Base-by-base conservation (phyloP, 1,140 invertebrate species). In the Drosophila pandora region DNA sequence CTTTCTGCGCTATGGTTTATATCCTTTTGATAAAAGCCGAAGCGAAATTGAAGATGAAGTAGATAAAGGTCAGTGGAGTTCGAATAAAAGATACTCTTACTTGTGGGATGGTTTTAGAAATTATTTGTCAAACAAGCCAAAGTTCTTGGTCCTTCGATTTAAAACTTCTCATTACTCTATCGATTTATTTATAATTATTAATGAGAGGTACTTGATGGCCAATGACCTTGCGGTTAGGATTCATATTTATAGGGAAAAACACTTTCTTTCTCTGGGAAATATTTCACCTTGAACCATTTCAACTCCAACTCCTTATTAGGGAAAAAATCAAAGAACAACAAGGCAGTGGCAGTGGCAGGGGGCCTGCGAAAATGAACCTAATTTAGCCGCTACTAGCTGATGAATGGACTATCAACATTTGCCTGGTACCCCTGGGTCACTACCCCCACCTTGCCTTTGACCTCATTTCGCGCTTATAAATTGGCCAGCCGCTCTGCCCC, bases 11-110 rank as follows among this genome's bases (percentile, higher is more conserved):
- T 48, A 8, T 23, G 48, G 47, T 56, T 39, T 43, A 43, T 60
- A 61, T 74, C 61, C 74, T 75, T 84, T 87, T 87, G 78, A 87
- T 85, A 71, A 87, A 87, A 69, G 62, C 83, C 70, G 65, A 45
- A 55, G 47, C 58, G 39, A 78, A 78, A 71, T 68, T 81, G 47
- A 47, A 71, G 43, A 63, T 55, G 50, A 75, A 69, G 7, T 28
- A 28, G 25, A 28, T 28, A 71, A 56, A 45, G 65, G 2, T 5
- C 25, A 17, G 25, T 10, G 17, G 9, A 1, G 12, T 9, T 13
- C 25, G 28, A 9, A 17, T 10, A 21, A 17, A 10, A 13, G n/a
- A 67, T 62, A 28, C 58, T 25, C 63, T 64, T 32, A 28, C 25
- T 28, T 7, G 5, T 28, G 0, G 25, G 25, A 28, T 28, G 0